phyloP scores from a whole-genome alignment of 2,113 vertebrate species.

The Coreoperca whiteheadi region DNA sequence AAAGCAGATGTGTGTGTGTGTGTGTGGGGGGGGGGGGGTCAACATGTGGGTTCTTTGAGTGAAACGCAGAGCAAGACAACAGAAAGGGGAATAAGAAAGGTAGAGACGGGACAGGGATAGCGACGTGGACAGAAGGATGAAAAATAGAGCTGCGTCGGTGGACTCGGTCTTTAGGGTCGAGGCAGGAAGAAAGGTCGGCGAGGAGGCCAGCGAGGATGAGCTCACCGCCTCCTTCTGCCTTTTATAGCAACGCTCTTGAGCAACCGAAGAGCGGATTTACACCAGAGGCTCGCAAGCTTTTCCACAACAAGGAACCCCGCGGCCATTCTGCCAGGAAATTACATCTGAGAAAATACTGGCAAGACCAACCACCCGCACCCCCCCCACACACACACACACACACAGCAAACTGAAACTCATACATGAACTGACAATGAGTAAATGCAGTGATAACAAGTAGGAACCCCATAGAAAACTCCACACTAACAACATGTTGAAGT shows the following conservation, averaged over 20 bases:
- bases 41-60: not conserved
- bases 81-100: not conserved
- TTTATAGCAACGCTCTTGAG: slow-evolving; percentile 52
- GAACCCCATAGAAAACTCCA: not conserved
- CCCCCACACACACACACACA: not conserved
- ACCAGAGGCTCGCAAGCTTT: slow-evolving; percentile 49
- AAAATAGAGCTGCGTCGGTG: slow-evolving; percentile 24
- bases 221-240: slow-evolving; percentile 42
- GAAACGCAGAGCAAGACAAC: slow-evolving; percentile 1
- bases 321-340: slow-evolving; percentile 57
- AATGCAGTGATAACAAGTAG: not conserved
- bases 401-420: slow-evolving; percentile 14
- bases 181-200: slow-evolving; percentile 29
- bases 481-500: no score
- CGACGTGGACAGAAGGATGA: not conserved
- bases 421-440: not conserved
- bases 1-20: slow-evolving; percentile 16
- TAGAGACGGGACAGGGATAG: slow-evolving; percentile 5
- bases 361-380: slow-evolving; percentile 21
- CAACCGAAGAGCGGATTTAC: slow-evolving; percentile 44
- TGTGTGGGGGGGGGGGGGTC: no score
- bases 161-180: slow-evolving; percentile 33
- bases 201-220: slow-evolving; percentile 58
- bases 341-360: slow-evolving; percentile 48
- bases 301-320: slow-evolving; percentile 46